Base-by-base conservation (phyloP, 2,888 invertebrate genomes). In the Luperina testacea region DNA sequence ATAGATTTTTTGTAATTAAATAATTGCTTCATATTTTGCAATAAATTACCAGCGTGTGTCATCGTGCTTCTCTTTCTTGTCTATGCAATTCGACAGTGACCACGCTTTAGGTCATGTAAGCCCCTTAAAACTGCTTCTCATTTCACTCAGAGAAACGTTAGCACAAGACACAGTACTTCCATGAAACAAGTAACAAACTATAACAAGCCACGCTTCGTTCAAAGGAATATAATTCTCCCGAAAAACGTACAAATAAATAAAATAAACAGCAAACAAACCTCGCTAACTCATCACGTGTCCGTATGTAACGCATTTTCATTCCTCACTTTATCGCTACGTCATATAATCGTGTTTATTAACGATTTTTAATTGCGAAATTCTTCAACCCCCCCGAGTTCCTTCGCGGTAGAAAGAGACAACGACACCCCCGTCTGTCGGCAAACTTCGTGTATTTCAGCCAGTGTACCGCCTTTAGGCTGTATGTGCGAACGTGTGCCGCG, bases 291-390 rank as follows among this genome's bases (percentile, higher is more conserved):
- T 73, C 64, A 8, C 61, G 17, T 78, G 80, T 88, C 78, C 71
- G 69, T 82, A 74, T 78, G 74, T 84, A 81, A 64, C 82, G 84
- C 73, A 87, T 90, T 82, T 61, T 81, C 78, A 70, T 78, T 72
- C 81, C 73, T 75, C 76, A 80, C 68, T 84, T 89, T 82, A 88
- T 87, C 78, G 79, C 79, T 78, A 84, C 84, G 82, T 82, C 82
- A 83, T 87, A 81, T 90, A 90, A 91, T 90, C 87, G 79, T 91
- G 90, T 92, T 91, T 92, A 90, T 89, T 90, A 92, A 92, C 90
- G 92, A 92, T 91, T 92, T 92, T 90, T 91, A 92, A 92, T 92
- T 92, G 91, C 89, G 77, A 90, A 93, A 91, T 92, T 91, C 89
- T 87, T 91, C 77, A 87, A 88, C 83, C 89, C 89, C 64, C 81